These are phyloP conservation scores for Notiomystis cincta DNA, from an alignment of 2,113 vertebrate genomes.

Conservation along the genomic window DNA sequence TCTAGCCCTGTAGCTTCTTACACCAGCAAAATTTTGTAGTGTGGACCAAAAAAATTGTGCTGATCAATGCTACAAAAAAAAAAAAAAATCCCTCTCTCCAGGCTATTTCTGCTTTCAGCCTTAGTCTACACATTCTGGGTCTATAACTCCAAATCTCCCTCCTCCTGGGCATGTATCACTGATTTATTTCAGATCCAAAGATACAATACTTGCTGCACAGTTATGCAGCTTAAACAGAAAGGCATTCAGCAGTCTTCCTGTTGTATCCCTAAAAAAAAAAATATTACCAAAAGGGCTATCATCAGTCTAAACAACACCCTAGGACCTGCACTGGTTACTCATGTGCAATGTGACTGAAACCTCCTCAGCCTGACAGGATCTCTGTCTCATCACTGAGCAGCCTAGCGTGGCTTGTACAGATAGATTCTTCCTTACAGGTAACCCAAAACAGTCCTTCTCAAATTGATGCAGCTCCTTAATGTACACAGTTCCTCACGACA, in stretches of 20 bases:
- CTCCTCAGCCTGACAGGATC: background rate
- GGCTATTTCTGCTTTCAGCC: background rate
- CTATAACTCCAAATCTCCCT: background rate
- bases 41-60: background rate
- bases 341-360: background rate
- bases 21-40: background rate
- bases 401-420: rapidly evolving
- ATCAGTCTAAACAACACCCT: background rate
- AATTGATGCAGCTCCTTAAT: background rate
- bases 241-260: background rate
- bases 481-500: background rate
- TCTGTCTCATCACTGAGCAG: background rate
- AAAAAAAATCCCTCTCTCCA: background rate
- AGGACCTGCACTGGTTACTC: background rate
- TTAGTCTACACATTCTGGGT: background rate
- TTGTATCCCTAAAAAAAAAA: background rate
- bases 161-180: background rate
- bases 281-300: background rate
- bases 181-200: background rate
- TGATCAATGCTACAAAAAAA: background rate
- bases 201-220: background rate
- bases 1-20: background rate
- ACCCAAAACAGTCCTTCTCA: background rate
- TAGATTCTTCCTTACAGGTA: background rate
- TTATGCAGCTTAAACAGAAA: background rate